A percentile compares a stretch with the other conserved stretches of the same genome.
These are phyloP conservation scores for Luehdorfia chinensis DNA, from an alignment of 1,140 invertebrate species.

Conservation along the genomic window DNA sequence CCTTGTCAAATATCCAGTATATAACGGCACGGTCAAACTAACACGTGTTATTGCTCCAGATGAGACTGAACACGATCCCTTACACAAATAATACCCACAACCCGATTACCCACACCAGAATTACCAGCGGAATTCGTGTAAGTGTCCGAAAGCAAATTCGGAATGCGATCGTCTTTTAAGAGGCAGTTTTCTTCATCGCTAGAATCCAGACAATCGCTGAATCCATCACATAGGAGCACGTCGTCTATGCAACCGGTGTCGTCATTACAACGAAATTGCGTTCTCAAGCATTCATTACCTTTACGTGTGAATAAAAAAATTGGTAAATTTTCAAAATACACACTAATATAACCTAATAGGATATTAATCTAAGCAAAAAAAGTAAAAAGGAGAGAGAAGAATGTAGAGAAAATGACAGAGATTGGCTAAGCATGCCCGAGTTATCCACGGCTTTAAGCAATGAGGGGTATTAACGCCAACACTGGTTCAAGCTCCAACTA, in stretches of 20 bases:
- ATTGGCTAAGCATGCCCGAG: constrained; percentile 45
- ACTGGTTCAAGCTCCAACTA: constrained; percentile 35
- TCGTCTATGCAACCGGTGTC: constrained; percentile 79
- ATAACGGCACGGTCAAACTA: too few relatives aligned
- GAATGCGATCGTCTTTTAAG: constrained; percentile 41
- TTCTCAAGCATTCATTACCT: constrained; percentile 62
- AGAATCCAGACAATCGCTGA: constrained; percentile 83
- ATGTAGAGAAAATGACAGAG: constrained; percentile 16
- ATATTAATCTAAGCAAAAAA: too few relatives aligned
- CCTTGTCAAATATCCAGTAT: too few relatives aligned
- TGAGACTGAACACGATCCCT: too few relatives aligned
- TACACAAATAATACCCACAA: constrained; percentile 28
- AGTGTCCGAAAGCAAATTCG: constrained; percentile 26
- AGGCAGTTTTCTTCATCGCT: constrained; percentile 85
- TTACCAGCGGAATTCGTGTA: constrained; percentile 41
- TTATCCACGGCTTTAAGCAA: constrained; percentile 20
- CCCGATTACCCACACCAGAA: constrained; percentile 25
- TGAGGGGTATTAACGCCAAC: constrained; percentile 18
- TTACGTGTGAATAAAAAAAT: constrained; percentile 39
- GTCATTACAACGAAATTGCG: constrained; percentile 80
- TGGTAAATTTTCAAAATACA: constrained; percentile 3
- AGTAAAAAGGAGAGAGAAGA: too few relatives aligned
- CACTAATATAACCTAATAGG: too few relatives aligned
- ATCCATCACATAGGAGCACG: constrained; percentile 80
- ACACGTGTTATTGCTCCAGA: too few relatives aligned